These are phyloP conservation scores for Pomatostomus ruficeps DNA, from an alignment of 2,113 vertebrate species.

Conservation along the genomic window DNA sequence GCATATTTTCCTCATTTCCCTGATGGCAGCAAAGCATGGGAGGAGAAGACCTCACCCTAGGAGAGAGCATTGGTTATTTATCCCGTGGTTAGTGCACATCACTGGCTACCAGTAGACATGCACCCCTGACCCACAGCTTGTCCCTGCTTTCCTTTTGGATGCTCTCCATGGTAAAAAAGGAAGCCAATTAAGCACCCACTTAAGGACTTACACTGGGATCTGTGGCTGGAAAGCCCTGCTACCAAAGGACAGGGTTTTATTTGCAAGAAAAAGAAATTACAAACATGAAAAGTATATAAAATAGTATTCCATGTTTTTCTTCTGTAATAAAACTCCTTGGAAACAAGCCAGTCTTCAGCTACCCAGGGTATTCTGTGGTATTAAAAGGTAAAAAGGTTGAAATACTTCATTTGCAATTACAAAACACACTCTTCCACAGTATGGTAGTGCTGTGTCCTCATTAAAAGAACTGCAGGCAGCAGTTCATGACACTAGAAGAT, in stretches of 20 bases:
- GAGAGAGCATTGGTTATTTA: neutral
- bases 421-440: neutral
- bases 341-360: constrained; percentile 7
- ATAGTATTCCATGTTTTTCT: neutral
- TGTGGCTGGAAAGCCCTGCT: neutral
- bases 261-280: neutral
- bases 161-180: neutral
- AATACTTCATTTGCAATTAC: constrained; percentile 26
- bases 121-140: neutral
- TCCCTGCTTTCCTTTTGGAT: neutral
- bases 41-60: neutral
- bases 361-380: neutral
- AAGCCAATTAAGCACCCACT: neutral
- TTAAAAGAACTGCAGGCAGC: neutral
- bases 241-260: neutral
- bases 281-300: neutral
- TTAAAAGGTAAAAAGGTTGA: constrained; percentile 25
- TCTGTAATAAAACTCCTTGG: neutral
- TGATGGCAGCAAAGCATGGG: neutral
- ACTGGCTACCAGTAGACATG: neutral
- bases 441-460: neutral
- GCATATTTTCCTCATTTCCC: neutral
- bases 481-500: neutral
- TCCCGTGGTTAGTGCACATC: neutral
- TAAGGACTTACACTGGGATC: neutral